Base-by-base conservation (phyloP, 1,140 invertebrate species). In the Hypsibius dujardini region DNA sequence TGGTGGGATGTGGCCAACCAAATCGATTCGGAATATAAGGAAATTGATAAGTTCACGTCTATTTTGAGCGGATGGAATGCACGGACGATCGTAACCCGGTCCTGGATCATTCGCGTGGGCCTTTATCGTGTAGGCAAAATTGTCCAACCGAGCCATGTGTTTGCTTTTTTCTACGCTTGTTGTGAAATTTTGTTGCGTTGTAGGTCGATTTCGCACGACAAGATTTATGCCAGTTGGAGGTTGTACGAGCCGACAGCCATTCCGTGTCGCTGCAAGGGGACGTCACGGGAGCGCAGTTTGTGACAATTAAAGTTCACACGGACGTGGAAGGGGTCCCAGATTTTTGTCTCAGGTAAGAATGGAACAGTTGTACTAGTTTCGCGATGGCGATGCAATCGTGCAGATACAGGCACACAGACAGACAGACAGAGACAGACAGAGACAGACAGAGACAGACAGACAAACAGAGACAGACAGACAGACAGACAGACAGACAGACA, bases 221-320 rank as follows among this genome's bases (percentile, higher is more conserved):
- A n/a, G 50, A 56, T n/a, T n/a, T 56, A n/a, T 56, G 50, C n/a
- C 7, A 56, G n/a, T n/a, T 56, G 7, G 50, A 56, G n/a, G 50
- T 56, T 56, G 50, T 56, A n/a, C 50, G n/a, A 56, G 50, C 50
- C 50, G 50, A 56, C 50, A n/a, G n/a, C 50, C 50, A 56, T n/a
- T 56, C 50, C n/a, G 50, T 56, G 7, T 56, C 50, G 50, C 7
- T n/a, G n/a, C 50, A 56, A n/a, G 50, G 50, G n/a, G 50, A 56
- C 50, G n/a, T 56, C n/a, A 56, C 50, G 7, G 50, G 50, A 7
- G 50, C 50, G 7, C 50, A 56, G 50, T 56, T 12, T 56, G 50
- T 56, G 7, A 56, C 50, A 12, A 56, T 56, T 12, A 56, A 56
- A 56, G 50, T 56, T n/a, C 50, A 56, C 50, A 56, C 50, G 7